These are phyloP conservation scores for Drosophila subquinaria DNA, from an alignment of 2,888 invertebrate species.

Conservation along the genomic window DNA sequence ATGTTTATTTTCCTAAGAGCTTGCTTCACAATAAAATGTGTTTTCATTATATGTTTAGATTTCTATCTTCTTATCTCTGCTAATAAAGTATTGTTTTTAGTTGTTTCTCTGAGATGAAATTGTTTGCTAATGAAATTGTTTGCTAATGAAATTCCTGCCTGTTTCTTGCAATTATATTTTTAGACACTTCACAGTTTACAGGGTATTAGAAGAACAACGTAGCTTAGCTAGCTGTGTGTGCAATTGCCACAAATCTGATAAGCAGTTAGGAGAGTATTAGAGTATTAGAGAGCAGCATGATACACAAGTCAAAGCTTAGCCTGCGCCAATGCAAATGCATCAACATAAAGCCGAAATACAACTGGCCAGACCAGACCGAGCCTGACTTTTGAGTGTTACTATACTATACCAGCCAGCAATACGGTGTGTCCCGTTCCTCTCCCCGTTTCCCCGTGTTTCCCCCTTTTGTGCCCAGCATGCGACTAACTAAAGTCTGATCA, in stretches of 20 bases:
- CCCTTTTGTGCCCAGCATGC: conserved; percentile 6
- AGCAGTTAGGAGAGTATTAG: conserved; percentile 74
- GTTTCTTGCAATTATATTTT: neutral
- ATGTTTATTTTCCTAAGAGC: too few species aligned
- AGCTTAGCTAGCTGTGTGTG: conserved; percentile 37
- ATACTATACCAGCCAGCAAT: conserved; percentile 22
- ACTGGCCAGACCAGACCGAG: conserved; percentile 68
- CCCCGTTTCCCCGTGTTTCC: too few species aligned
- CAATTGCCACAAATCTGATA: conserved; percentile 80
- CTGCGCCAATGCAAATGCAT: conserved; percentile 48
- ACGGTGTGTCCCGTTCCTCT: conserved; percentile 6
- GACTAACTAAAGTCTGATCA: conserved; percentile 40
- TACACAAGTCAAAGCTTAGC: conserved; percentile 39
- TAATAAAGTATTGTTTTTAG: neutral
- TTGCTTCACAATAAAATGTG: too few species aligned
- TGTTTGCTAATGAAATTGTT: neutral
- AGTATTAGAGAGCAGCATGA: conserved; percentile 65
- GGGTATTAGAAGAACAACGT: conserved; percentile 12
- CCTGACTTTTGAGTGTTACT: conserved; percentile 60
- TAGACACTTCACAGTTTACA: neutral
- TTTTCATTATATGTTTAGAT: neutral
- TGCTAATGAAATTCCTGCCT: neutral
- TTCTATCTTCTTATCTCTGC: neutral
- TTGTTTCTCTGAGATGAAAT: neutral
- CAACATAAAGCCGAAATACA: conserved; percentile 60